Evolutionary conservation across 2,113 vertebrate genomes (phyloP), one percentile per base, ranked within the genome.

Genomic region (Glaucidium brasilianum): DNA sequence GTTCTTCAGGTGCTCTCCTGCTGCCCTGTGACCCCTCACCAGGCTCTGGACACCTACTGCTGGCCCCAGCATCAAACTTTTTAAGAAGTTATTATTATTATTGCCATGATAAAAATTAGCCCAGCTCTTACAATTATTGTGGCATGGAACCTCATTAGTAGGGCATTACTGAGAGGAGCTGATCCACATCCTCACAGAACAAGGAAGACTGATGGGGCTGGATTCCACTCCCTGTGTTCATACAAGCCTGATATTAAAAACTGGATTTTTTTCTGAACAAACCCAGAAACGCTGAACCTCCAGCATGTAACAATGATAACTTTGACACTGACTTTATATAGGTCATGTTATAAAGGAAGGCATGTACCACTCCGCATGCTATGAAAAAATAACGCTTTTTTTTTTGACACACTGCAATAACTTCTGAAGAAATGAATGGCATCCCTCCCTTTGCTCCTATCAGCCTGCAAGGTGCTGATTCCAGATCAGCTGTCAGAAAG

Each of bases 101-200:
- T 41, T 72, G 14, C 37, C 39, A 22, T 6, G 23, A 72, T 41
- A 52, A 73, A 30, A 59, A 25, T 34, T 9, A 53, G 50, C 50
- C 19, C 16, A 37, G 63, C 60, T 71, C 15, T 41, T 50, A 43
- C 20, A 14, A 6, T 37, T 29, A 39, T 2, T 3, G 0, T 23
- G 55, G 68, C 49, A 39, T 0, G 9, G 86, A 20, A 37, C 29
- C 22, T 77, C 56, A 47, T 68, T n/a, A 27, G 19, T 43, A 53
- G 82, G 68, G 45, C 29, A 43, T 18, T 5, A 17, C 43, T 0
- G 6, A 26, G 21, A 68, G 21, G 35, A 58, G 58, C 39, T 7
- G 55, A 56, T 43, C 64, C 1, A 0, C 7, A 1, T 22, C 41
- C 75, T 49, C 21, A 1, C 9, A 22, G 52, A 78, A 63, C 5